Evolutionary conservation across 2,113 vertebrate species (phyloP), one percentile per base, ranked within the genome.

Genomic region (Sula dactylatra): DNA sequence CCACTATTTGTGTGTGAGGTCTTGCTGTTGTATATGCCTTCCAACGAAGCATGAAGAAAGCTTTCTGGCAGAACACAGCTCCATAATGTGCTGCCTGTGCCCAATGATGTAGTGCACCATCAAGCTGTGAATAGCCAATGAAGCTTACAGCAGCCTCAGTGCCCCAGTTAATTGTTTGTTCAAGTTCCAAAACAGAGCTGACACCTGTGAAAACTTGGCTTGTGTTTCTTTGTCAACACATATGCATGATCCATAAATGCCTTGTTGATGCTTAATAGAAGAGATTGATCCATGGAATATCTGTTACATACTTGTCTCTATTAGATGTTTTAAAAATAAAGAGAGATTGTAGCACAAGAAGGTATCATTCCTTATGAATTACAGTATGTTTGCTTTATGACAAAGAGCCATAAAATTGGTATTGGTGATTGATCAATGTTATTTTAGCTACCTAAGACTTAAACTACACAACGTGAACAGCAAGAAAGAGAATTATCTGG

Each of bases 131-230:
- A 54, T 17, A 70, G 55, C 12, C 4, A 6, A 56, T 38, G 64
- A 73, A 55, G 78, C 44, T 77, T 71, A 59, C 8, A 50, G 9
- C 71, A 93, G 26, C 26, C 52, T 62, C 7, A 0, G 34, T 74
- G 71, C 29, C 36, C n/a, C 64, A 49, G 25, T 88, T 73, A 88
- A 91, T 80, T 24, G n/a, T 24, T 64, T 55, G 44, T 65, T 90
- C 86, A 49, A 66, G 47, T 74, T 82, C 91, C 95, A 77, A 77
- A 93, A 36, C 17, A 84, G 50, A 92, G 50, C 45, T 36, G 38
- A 85, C 93, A 93, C 91, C 96, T 97, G 89, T 66, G 62, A 93
- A 87, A 94, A 90, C 31, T 11, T 96, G 93, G 90, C 80, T 76
- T 49, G n/a, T 36, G 22, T 71, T 79, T 88, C 54, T 77, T 79